A percentile compares a stretch with the other conserved stretches of the same genome.
phyloP scores from a whole-genome alignment of 2,113 vertebrate species.

The Vulpes lagopus region DNA sequence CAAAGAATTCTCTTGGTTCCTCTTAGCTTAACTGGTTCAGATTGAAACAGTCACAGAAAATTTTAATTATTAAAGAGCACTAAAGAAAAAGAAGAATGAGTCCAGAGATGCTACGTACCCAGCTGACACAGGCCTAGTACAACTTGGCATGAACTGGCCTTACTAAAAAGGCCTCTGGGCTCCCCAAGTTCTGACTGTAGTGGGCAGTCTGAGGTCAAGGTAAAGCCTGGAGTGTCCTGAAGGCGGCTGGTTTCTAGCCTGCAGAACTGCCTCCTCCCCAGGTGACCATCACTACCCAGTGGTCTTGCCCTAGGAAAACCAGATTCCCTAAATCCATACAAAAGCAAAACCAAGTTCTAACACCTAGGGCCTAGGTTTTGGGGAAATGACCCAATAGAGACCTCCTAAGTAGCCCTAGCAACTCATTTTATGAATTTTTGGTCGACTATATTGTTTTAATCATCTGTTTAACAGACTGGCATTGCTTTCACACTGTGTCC shows the following conservation, averaged over 20 bases:
- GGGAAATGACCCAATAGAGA: background rate
- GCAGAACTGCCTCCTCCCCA: background rate
- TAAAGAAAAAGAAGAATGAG: background rate
- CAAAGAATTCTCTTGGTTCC: background rate
- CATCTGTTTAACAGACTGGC: background rate
- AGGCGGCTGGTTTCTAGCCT: background rate
- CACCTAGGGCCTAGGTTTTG: background rate
- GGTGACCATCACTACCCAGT: background rate
- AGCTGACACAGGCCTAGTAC: background rate
- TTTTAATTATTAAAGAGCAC: background rate
- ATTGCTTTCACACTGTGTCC: background rate
- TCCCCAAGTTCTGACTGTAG: background rate
- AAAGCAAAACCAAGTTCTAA: background rate
- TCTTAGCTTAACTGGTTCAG: background rate
- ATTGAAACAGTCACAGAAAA: background rate
- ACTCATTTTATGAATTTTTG: background rate
- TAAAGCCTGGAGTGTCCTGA: background rate
- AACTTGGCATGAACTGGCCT: background rate
- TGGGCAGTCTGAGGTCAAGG: accelerated
- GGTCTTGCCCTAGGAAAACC: background rate
- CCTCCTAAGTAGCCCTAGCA: background rate
- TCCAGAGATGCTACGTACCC: too few relatives aligned
- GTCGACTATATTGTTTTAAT: background rate
- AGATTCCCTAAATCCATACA: background rate
- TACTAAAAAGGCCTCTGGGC: background rate